These are phyloP conservation scores for Agonopterix heracliana DNA, from an alignment of 2,888 invertebrate genomes.

Conservation along the genomic window DNA sequence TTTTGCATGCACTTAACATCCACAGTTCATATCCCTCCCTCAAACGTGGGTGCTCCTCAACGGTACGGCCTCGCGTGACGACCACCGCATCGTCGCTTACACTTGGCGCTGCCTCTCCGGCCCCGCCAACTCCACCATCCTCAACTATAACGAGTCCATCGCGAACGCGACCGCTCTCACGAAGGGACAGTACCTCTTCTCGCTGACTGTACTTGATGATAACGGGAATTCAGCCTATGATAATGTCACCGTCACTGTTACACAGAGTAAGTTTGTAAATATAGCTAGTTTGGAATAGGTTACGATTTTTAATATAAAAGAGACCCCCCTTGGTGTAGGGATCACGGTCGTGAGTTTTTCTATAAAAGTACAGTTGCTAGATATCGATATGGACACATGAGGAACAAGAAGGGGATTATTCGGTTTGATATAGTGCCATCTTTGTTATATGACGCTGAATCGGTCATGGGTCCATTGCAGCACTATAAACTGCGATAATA, in stretches of 20 bases:
- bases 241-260: slow-evolving; percentile 84
- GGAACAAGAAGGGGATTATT: too few species aligned
- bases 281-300: background rate
- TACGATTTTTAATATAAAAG: too few species aligned
- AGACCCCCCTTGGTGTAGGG: too few species aligned
- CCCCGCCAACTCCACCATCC: slow-evolving; percentile 75
- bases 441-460: too few species aligned
- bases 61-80: slow-evolving; percentile 88
- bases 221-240: slow-evolving; percentile 88
- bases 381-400: too few species aligned
- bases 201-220: slow-evolving; percentile 88
- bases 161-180: slow-evolving; percentile 89
- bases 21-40: slow-evolving; percentile 87
- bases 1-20: too few species aligned
- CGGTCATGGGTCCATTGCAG: too few species aligned
- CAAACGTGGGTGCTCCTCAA: slow-evolving; percentile 87
- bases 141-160: slow-evolving; percentile 76
- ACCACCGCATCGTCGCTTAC: slow-evolving; percentile 87
- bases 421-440: too few species aligned
- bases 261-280: slow-evolving; percentile 82
- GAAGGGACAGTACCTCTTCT: slow-evolving; percentile 89
- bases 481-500: too few species aligned
- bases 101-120: slow-evolving; percentile 89
- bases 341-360: too few species aligned
- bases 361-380: too few species aligned